Base-by-base conservation (phyloP, 2,888 invertebrate species). In the Pachliopta kotzebuea region DNA sequence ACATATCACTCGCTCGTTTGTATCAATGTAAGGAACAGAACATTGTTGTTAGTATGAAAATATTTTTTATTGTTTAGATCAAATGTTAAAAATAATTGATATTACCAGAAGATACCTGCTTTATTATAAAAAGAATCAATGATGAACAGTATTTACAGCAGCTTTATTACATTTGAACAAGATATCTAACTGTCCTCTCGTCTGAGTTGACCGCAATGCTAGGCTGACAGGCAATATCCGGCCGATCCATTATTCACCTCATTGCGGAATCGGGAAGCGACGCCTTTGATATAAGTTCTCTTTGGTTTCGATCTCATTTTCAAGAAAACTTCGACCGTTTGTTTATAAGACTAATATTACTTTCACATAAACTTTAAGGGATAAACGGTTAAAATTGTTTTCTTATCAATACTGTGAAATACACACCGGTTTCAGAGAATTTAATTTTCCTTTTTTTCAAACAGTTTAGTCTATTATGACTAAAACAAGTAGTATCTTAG, bases 191-290 rank as follows among this genome's bases (percentile, higher is more conserved):
- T 37, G 37, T 52, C n/a, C 52, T 60, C 37, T 60, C 60, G 52
- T 60, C 31, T 53, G 50, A 29, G 60, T 60, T 60, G 60, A 60
- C 60, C 60, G 60, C 60, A 53, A 53, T 53, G 50, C 50, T 52
- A 52, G 50, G 82, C 84, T 87, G 88, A 89, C 88, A 88, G 84
- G 86, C 88, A 89, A 89, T 89, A 88, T 89, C 88, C 88, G 88
- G 82, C 83, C 86, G 86, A 90, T 87, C 85, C 86, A 88, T 89
- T 89, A 89, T 88, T 84, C 86, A 79, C 78, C 86, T 89, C 89
- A 90, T 90, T 88, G 86, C 76, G 83, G 83, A 89, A 88, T 89
- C 88, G 75, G 78, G 73, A 84, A 76, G 72, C 77, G 75, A 76
- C 77, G 74, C 74, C 68, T 70, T 77, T 79, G 75, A 61, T 61